A percentile compares a stretch with the other conserved stretches of the same genome.
phyloP scores from a whole-genome alignment of 2,797 vertebrate genomes.

The Periparus ater region DNA sequence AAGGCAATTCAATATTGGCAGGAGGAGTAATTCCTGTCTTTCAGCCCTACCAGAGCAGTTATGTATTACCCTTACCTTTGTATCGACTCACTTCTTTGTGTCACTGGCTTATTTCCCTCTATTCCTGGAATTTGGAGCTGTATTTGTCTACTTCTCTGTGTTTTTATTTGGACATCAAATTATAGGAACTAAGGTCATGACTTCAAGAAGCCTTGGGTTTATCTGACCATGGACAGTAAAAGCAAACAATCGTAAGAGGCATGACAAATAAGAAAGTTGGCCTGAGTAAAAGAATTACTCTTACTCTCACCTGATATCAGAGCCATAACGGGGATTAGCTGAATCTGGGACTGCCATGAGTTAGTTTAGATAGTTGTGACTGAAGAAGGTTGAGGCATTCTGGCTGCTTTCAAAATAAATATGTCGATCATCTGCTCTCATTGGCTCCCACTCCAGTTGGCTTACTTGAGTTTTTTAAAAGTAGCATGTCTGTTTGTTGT shows the following conservation, averaged over 20 bases:
- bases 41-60: neutral
- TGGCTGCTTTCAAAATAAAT: conserved; percentile 59
- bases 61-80: neutral
- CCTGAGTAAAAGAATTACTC: neutral
- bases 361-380: conserved; percentile 29
- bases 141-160: neutral
- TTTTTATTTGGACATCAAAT: neutral
- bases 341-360: neutral
- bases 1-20: neutral
- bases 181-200: neutral
- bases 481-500: conserved; percentile 4
- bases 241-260: neutral
- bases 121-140: neutral
- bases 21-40: neutral
- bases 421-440: conserved; percentile 49
- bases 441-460: conserved; percentile 26
- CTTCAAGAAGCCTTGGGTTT: neutral
- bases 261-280: neutral
- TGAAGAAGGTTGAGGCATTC: conserved; percentile 45
- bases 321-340: neutral
- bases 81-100: neutral
- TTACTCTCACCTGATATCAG: neutral
- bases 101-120: neutral
- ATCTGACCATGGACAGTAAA: neutral
- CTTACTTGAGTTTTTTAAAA: conserved; percentile 20